Percentiles rank a stretch among this genome's conserved stretches.
phyloP scores from a whole-genome alignment of 1,140 invertebrate genomes.

The Spodoptera frugiperda region DNA sequence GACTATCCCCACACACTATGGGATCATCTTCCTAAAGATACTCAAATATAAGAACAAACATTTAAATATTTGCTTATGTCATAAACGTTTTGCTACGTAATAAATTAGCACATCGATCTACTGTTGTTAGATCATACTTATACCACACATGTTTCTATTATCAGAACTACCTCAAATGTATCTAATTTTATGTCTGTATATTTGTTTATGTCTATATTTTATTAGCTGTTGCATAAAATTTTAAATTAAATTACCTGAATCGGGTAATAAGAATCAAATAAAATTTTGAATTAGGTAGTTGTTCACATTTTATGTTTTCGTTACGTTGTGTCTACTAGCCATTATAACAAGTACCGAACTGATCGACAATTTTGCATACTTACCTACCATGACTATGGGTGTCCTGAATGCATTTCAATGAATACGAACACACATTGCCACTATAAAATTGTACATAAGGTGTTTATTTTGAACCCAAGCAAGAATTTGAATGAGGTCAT shows the following conservation, averaged over 20 bases:
- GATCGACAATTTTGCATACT: conserved; percentile 47
- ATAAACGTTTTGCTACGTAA: conserved; percentile 5
- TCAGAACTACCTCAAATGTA: too few relatives aligned
- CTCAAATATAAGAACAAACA: conserved; percentile 9
- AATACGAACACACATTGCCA: conserved; percentile 23
- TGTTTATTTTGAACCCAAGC: conserved; percentile 13
- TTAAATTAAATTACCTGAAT: too few relatives aligned
- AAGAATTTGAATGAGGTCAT: conserved; percentile 28
- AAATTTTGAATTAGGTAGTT: too few relatives aligned
- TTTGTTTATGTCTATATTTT: too few relatives aligned
- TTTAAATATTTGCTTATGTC: conserved; percentile 29
- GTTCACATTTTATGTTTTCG: too few relatives aligned
- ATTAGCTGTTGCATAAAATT: too few relatives aligned
- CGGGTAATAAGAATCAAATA: too few relatives aligned
- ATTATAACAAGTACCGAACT: conserved; percentile 16
- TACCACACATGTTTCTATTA: too few relatives aligned
- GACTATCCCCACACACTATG: conserved; percentile 25
- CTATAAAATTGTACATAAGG: conserved; percentile 29
- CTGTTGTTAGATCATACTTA: conserved; percentile 29
- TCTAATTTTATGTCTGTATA: too few relatives aligned
- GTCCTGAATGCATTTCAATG: conserved; percentile 47
- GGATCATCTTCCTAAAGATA: neutral
- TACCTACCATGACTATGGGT: conserved; percentile 36
- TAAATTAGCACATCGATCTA: conserved; percentile 24
- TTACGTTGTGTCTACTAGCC: neutral